Evolutionary conservation across 1,140 invertebrate species (phyloP), one percentile per base, ranked within the genome.

Genomic region (Steinernema khuongi): DNA sequence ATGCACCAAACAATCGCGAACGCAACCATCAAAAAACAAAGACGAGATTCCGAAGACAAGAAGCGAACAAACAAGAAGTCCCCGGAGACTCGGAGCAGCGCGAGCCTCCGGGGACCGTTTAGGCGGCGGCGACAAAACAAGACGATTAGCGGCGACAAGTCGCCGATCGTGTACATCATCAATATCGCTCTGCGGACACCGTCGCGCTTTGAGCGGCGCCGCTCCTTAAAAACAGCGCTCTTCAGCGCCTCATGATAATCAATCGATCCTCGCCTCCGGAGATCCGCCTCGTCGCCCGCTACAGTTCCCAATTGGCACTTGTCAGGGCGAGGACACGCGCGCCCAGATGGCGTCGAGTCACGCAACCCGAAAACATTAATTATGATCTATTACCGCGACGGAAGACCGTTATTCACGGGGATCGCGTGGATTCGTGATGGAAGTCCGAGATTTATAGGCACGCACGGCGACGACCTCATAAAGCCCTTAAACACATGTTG

Each of bases 111-210:
- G n/a, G n/a, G n/a, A n/a, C n/a, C n/a, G n/a, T n/a, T n/a, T n/a
- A n/a, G n/a, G n/a, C n/a, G n/a, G n/a, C n/a, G 36, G 36, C 7
- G 36, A 41, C 11, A 60, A 60, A 60, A 60, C 50, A 60, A 60
- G 50, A 17, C 50, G 50, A 60, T 60, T 60, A 60, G 50, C 50
- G 50, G 50, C 50, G 50, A 60, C 50, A 26, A 60, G 50, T 60
- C 50, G 50, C 50, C 50, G 50, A 60, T 60, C 50, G 50, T 60
- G 50, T 60, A 60, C 50, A 60, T 60, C 50, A 60, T 60, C 50
- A 60, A 60, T 60, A 60, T 60, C 26, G 36, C 7, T 22, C 26
- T 22, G 50, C 50, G 50, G 50, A 26, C 50, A 60, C 50, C 14
- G 26, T 22, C 50, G 14, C 50, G 50, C 22, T 26, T 60, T 60